Percentiles rank a stretch among this genome's conserved stretches.
These are phyloP conservation scores for Origma solitaria DNA, from an alignment of 2,113 vertebrate genomes.

Conservation along the genomic window DNA sequence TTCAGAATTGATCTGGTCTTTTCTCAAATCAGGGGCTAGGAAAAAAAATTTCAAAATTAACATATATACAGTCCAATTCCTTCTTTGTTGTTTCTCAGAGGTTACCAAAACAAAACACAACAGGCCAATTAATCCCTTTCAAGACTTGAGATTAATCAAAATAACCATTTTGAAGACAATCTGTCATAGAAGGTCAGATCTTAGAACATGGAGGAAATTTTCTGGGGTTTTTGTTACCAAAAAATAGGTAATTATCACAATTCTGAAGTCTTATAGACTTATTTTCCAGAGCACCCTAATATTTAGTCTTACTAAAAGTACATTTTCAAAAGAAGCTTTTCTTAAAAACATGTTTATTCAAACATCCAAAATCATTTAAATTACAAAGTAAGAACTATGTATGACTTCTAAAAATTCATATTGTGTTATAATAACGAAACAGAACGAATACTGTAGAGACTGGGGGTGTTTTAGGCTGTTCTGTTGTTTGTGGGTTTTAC, in stretches of 20 bases:
- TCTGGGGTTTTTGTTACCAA: neutral
- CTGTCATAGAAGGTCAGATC: neutral
- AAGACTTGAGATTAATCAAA: neutral
- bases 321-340: neutral
- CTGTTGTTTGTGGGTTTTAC: neutral
- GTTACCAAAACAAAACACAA: neutral
- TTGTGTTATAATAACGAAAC: neutral
- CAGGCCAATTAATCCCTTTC: neutral
- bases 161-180: neutral
- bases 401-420: neutral
- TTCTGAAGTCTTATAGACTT: neutral
- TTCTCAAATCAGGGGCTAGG: constrained; percentile 43
- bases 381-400: neutral
- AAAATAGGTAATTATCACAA: neutral
- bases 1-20: constrained; percentile 65
- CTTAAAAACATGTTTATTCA: neutral
- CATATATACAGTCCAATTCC: neutral
- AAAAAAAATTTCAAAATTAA: neutral
- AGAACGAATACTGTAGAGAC: neutral
- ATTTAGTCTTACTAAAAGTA: neutral
- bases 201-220: neutral
- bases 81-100: neutral
- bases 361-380: neutral
- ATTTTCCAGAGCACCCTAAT: neutral
- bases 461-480: neutral